These are phyloP conservation scores for Cercocebus atys DNA, from an alignment of 2,113 vertebrate genomes.

Conservation along the genomic window DNA sequence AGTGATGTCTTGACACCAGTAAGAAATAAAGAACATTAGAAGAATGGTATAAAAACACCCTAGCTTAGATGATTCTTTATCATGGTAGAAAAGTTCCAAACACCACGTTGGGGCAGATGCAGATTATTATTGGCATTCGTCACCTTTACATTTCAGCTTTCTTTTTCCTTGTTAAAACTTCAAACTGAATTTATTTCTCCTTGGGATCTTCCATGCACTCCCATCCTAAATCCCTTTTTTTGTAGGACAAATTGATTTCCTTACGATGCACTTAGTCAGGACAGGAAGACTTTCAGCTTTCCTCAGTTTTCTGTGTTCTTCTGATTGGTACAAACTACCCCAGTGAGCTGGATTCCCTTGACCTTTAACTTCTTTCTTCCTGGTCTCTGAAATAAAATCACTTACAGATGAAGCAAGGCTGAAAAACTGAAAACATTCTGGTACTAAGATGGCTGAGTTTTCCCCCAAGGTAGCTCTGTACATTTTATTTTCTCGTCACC, in stretches of 20 bases:
- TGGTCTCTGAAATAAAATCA: conserved; percentile 43
- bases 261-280: not conserved
- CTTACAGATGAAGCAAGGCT: conserved; percentile 60
- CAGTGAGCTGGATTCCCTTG: not conserved
- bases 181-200: conserved; percentile 5
- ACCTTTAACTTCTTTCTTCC: conserved; percentile 72
- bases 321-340: conserved; percentile 67
- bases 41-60: not conserved
- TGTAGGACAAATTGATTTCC: conserved; percentile 36
- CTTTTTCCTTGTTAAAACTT: not conserved
- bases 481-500: not conserved
- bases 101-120: not conserved
- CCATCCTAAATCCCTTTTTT: not conserved
- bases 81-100: not conserved
- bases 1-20: not conserved
- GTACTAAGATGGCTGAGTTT: not conserved
- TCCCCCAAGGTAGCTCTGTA: not conserved
- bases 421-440: conserved; percentile 52
- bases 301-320: not conserved
- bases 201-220: not conserved
- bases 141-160: not conserved
- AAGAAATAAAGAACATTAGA: not conserved
- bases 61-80: not conserved
- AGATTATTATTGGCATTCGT: not conserved
- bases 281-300: conserved; percentile 15